Evolutionary conservation across 23 tunicate species (phyloP), one percentile per base, ranked within the genome.

Genomic region (Diplosoma virens): DNA sequence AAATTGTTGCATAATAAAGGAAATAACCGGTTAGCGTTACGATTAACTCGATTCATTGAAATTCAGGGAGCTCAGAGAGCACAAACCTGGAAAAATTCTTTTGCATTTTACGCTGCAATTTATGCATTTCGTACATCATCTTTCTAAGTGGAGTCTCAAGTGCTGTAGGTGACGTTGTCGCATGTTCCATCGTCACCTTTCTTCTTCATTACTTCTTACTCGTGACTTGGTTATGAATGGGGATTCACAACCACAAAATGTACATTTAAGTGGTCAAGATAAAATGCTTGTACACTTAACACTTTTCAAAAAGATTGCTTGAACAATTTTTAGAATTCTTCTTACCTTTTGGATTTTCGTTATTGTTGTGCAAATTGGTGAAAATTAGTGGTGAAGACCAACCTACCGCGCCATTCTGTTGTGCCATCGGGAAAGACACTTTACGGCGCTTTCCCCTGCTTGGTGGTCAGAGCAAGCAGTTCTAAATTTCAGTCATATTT

Each of bases 141-240:
- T 81, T 81, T 36, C 20, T 81, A 2, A 11, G 59, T 25, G 86
- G 86, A 41, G 37, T 73, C 3, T 52, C 77, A 55, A 23, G 32
- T 16, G 52, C 67, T 6, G 71, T 41, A 1, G 54, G 48, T 28
- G 17, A 68, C 54, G 26, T 54, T 4, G 54, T 23, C 25, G 75
- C 54, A 18, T 80, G 85, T 26, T 28, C 34, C 21, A 47, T 28
- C 1, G 75, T 53, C 3, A 80, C 85, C 55, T 46, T 47, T 20
- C 55, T 80, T 35, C 54, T 80, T 1, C 85, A 80, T 56, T 80
- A 80, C 47, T 67, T 80, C n/a, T 37, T 68, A 4, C 56, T 80
- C 4, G 77, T 59, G 21, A 53, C 85, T 32, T 80, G 85, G 85
- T 50, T n/a, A 35, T 80, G 85, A 77, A 80, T 67, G 68, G 33